These are phyloP conservation scores for Bufo gargarizans DNA, from an alignment of 2,113 vertebrate genomes.

Conservation along the genomic window DNA sequence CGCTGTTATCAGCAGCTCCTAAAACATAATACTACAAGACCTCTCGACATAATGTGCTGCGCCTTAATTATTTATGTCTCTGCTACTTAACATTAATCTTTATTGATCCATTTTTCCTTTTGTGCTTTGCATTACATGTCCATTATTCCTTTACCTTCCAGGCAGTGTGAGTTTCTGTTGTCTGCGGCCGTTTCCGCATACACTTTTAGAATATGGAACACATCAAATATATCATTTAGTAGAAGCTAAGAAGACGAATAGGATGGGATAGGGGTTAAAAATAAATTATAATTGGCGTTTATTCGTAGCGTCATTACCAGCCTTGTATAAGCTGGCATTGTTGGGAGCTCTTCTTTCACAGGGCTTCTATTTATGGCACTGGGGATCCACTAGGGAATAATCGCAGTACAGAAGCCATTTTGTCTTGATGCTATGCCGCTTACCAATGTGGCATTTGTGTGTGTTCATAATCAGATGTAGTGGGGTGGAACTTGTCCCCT, in stretches of 20 bases:
- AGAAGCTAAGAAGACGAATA: slow-evolving; percentile 24
- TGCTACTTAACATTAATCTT: slow-evolving; percentile 54
- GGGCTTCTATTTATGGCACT: slow-evolving; percentile 18
- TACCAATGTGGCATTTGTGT: not conserved
- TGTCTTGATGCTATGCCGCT: not conserved
- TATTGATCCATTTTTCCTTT: slow-evolving; percentile 56
- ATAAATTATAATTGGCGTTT: slow-evolving; percentile 31
- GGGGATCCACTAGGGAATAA: not conserved
- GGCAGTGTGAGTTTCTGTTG: slow-evolving; percentile 39
- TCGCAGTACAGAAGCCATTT: not conserved
- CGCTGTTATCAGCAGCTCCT: slow-evolving; percentile 22
- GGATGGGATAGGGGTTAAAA: slow-evolving; percentile 32
- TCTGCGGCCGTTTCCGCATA: slow-evolving; percentile 16
- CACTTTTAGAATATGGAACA: slow-evolving; percentile 41
- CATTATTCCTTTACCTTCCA: slow-evolving; percentile 44
- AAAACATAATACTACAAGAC: slow-evolving; percentile 31
- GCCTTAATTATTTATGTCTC: slow-evolving; percentile 51
- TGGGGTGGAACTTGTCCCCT: too few relatives aligned
- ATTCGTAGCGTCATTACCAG: slow-evolving; percentile 22
- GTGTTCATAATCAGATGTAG: not conserved
- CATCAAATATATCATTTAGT: slow-evolving; percentile 35
- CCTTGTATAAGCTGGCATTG: slow-evolving; percentile 1
- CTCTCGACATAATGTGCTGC: slow-evolving; percentile 30
- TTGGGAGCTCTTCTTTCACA: not conserved
- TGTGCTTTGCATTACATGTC: slow-evolving; percentile 32